Conservation (phyloP, 2,113 vertebrate species). For the Etheostoma spectabile region DNA sequence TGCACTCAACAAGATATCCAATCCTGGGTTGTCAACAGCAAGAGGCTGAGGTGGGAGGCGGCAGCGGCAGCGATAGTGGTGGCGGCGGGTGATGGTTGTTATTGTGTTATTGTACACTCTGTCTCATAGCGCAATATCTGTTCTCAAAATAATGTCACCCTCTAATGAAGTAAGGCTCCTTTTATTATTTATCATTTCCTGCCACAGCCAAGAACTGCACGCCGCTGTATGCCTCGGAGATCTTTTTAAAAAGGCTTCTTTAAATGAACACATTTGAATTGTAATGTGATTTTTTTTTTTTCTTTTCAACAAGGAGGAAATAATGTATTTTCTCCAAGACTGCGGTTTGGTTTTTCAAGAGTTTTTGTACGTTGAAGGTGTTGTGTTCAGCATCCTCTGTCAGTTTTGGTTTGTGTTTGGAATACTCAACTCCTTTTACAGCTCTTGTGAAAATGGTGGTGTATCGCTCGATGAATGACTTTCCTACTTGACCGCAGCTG, state of each 20-base stretch:
- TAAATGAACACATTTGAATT: conserved; percentile 81
- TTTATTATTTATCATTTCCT: conserved; percentile 77
- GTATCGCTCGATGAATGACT: background rate
- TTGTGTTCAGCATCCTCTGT: background rate
- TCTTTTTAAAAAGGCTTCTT: conserved; percentile 74
- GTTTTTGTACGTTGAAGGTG: conserved; percentile 16
- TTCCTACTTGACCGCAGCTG: too few species aligned
- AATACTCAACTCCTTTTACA: background rate
- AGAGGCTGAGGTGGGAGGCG: conserved; percentile 65
- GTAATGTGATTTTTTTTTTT: conserved; percentile 70
- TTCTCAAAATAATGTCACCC: conserved; percentile 81
- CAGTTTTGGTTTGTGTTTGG: conserved; percentile 14
- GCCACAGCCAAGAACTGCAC: conserved; percentile 46
- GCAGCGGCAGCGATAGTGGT: conserved; percentile 26
- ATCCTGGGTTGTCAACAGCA: conserved; percentile 78
- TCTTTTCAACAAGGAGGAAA: conserved; percentile 36
- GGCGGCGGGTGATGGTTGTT: conserved; percentile 65
- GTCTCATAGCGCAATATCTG: conserved; percentile 75
- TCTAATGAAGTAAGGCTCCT: conserved; percentile 79
- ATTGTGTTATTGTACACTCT: conserved; percentile 79
- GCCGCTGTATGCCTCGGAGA: conserved; percentile 58
- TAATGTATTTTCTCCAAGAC: conserved; percentile 69
- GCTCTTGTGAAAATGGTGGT: background rate
- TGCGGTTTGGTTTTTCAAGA: conserved; percentile 47
- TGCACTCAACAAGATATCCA: conserved; percentile 71